These are phyloP conservation scores for Tetragnatha versicolor DNA, from an alignment of 1,140 invertebrate genomes.

Conservation along the genomic window DNA sequence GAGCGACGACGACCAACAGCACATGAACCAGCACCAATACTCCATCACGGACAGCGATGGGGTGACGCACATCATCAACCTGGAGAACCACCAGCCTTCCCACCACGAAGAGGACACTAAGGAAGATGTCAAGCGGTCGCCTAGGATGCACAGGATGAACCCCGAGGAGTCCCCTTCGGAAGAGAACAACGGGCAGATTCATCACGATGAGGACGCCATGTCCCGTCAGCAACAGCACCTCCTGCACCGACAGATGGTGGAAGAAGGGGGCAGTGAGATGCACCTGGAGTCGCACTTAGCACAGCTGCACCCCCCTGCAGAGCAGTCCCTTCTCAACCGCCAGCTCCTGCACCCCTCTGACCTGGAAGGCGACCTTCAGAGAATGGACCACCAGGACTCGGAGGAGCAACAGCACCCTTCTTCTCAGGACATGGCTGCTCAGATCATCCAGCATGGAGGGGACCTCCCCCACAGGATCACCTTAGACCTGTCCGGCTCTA, in stretches of 20 bases:
- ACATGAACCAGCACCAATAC: conserved; percentile 25
- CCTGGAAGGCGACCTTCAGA: conserved; percentile 5
- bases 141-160: conserved; percentile 2
- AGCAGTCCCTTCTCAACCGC: background rate
- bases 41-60: conserved; percentile 7
- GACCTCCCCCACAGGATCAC: conserved; percentile 15
- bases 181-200: background rate
- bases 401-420: background rate
- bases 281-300: conserved; percentile 7
- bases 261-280: background rate
- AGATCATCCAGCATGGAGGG: conserved; percentile 24
- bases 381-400: background rate
- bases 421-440: conserved; percentile 1
- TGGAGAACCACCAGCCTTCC: conserved; percentile 11
- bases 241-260: background rate
- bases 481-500: conserved; percentile 8
- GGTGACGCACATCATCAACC: conserved; percentile 7
- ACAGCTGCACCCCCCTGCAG: conserved; percentile 10
- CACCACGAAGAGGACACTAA: background rate
- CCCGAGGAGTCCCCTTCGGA: background rate
- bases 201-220: background rate
- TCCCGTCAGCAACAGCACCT: background rate
- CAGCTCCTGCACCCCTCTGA: conserved; percentile 8
- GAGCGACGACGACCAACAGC: background rate
- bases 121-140: background rate